A percentile compares a stretch with the other conserved stretches of the same genome.
phyloP scores from a whole-genome alignment of 2,797 vertebrate species.

The Falco berigora region DNA sequence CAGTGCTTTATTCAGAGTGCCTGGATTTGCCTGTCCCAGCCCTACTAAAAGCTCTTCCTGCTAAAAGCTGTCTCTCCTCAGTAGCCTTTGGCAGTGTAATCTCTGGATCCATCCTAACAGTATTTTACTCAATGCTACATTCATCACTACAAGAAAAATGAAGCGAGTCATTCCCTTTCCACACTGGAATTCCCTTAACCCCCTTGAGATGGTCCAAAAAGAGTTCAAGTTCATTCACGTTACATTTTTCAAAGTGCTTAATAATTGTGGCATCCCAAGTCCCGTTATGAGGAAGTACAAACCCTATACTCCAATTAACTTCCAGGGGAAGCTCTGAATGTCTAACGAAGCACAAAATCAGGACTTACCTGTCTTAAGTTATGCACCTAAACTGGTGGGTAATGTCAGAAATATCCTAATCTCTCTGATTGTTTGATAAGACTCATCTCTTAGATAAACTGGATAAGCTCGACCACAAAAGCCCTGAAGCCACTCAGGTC shows the following conservation, averaged over 20 bases:
- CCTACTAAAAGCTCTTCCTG: neutral
- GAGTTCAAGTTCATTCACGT: neutral
- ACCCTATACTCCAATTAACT: neutral
- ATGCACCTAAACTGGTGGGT: conserved; percentile 47
- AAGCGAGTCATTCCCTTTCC: neutral
- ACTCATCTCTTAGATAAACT: conserved; percentile 50
- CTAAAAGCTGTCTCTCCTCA: neutral
- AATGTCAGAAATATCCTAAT: conserved; percentile 55
- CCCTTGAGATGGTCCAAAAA: neutral
- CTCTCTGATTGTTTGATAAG: conserved; percentile 35
- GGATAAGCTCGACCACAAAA: conserved; percentile 53
- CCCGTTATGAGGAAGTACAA: conserved; percentile 54
- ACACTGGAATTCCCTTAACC: neutral
- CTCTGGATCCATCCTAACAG: neutral
- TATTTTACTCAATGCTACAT: neutral
- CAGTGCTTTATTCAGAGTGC: neutral
- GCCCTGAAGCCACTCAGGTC: conserved; percentile 44
- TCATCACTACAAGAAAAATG: neutral
- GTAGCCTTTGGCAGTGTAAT: neutral
- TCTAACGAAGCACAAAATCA: conserved; percentile 28
- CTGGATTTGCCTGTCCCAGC: neutral
- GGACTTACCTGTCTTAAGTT: conserved; percentile 29
- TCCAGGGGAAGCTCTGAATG: conserved; percentile 21
- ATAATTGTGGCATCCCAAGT: neutral
- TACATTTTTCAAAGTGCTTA: neutral